A percentile compares a stretch with the other conserved stretches of the same genome.
Conservation (phyloP, 2,113 vertebrate genomes). For the Myxocyprinus asiaticus region DNA sequence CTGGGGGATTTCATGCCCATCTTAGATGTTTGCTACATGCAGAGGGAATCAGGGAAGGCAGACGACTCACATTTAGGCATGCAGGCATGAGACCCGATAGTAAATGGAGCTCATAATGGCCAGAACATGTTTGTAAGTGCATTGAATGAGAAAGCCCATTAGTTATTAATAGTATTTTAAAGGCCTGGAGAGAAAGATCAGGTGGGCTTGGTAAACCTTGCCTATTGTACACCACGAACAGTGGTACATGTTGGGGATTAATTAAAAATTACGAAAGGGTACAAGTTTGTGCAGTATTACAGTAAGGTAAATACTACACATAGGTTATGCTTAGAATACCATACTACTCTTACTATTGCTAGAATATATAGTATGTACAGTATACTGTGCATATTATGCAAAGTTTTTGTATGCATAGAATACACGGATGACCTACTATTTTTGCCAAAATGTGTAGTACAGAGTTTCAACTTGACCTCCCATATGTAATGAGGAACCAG, state of each 20-base stretch:
- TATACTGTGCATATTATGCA: too few relatives aligned
- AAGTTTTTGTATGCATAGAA: too few relatives aligned
- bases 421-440: too few relatives aligned
- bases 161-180: constrained; percentile 73
- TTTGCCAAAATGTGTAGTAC: too few relatives aligned
- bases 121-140: constrained; percentile 67
- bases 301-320: constrained; percentile 14
- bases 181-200: constrained; percentile 62
- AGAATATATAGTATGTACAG: too few relatives aligned
- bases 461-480: too few relatives aligned
- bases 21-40: constrained; percentile 60
- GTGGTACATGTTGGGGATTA: not conserved
- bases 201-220: constrained; percentile 51
- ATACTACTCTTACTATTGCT: too few relatives aligned
- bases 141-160: constrained; percentile 75
- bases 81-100: constrained; percentile 63
- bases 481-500: too few relatives aligned
- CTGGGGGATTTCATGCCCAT: constrained; percentile 64
- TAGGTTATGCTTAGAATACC: too few relatives aligned
- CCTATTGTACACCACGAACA: constrained; percentile 45
- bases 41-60: constrained; percentile 58
- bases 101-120: constrained; percentile 70
- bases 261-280: constrained; percentile 16
- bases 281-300: not conserved
- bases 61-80: constrained; percentile 63